Base-by-base conservation (phyloP, 2,113 vertebrate species). In the Thryonomys swinderianus region DNA sequence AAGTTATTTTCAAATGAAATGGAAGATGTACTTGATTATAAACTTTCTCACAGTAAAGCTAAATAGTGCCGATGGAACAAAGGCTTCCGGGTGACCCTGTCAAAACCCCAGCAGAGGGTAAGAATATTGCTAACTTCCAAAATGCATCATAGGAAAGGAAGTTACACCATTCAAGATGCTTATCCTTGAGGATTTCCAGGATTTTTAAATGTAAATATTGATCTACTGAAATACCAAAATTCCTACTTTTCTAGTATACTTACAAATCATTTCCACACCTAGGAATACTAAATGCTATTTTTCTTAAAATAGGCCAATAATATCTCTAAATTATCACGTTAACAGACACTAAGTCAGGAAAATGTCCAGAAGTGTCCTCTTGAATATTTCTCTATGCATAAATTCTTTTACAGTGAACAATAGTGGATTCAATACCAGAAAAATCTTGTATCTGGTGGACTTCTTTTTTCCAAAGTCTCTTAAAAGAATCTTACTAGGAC, bases 391-490 rank as follows among this genome's bases (percentile, higher is more conserved):
- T 96, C 94, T 96, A 92, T 97, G 93, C 48, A 88, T 91, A 96
- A 95, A 97, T 96, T 94, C 71, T 95, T 95, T 96, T 96, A 93
- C 66, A 84, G 67, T 91, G 95, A 97, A 97, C 98, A 98, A 92
- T 71, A 90, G 92, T 97, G 94, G 86, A 96, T 98, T 98, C 97
- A 87, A 98, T 96, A 73, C 57, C 81, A 95, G 96, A 96, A 97
- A 98, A 91, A 62, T 85, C 62, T 83, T 96, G 97, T 95, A 96
- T 98, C 95, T 95, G 97, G 81, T 98, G 97, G 96, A 98, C 97
- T 98, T 99, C 98, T 98, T 98, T 98, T 98, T 97, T 97, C 97
- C 97, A 98, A 97, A 97, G 98, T 98, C 98, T 98, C 98, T 98
- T 98, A 97, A 97, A 98, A 98, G 98, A 98, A 95, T 96, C 97